Evolutionary conservation across 2,888 invertebrate species (phyloP), one percentile per base, ranked within the genome.

Genomic region (Stratiomys singularior): DNA sequence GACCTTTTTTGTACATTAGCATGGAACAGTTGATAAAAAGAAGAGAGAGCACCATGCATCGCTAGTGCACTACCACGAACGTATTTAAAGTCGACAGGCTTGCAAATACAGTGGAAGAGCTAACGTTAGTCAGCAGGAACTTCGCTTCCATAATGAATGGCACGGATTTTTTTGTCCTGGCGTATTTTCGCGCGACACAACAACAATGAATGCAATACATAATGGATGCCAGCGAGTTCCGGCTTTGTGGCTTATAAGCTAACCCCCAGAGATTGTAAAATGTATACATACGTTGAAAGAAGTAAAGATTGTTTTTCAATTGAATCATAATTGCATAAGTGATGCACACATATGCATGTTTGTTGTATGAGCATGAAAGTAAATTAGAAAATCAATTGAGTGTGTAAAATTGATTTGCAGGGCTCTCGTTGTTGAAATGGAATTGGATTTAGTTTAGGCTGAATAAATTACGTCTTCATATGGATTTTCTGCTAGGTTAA

Each of bases 251-350:
- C 74, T 74, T 58, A 58, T 74, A 60, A 30, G 60, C 60, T 60
- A 74, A 74, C 74, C 74, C 74, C 15, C 44, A n/a, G 74, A 25
- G 60, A 74, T 58, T 74, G 58, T 23, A 60, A 58, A 46, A 44
- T 21, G 28, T 21, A 27, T 27, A 5, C 37, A 9, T 37, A 37
- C 37, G 37, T 37, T 21, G 25, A 9, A 58, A 52, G 18, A 60
- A 18, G 27, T 18, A 37, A 58, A 58, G 37, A 74, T 74, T 74
- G 74, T 74, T 74, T 58, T 74, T 23, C 74, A 74, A 74, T 74
- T 74, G 60, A 74, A 58, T 74, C 37, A 74, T 74, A 74, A 74
- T 74, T 74, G 74, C 74, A 58, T 60, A 60, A 74, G n/a, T 60
- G 37, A 28, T 72, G 71, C 71, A 56, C 37, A 37, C 15, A 25